Conservation (phyloP, 2,797 vertebrate genomes). For the Schizopygopsis malacanthus region DNA sequence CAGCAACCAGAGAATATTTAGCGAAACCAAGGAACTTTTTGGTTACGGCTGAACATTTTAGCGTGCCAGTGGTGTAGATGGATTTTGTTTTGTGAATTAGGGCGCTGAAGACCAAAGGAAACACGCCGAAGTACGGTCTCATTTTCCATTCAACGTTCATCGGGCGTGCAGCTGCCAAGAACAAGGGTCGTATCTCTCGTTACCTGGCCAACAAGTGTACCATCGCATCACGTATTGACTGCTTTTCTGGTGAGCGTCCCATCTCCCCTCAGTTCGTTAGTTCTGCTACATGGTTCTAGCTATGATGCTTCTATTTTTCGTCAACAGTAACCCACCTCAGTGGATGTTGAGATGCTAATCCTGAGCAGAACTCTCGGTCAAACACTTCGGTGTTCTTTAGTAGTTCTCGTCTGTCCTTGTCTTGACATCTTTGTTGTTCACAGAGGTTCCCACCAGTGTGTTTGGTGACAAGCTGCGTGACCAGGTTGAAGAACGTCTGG, state of each 20-base stretch:
- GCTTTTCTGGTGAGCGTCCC: slow-evolving; percentile 87
- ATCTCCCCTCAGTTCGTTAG: not conserved
- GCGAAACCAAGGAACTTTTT: not conserved
- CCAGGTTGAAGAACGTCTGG: slow-evolving; percentile 93
- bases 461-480: slow-evolving; percentile 92
- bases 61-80: not conserved
- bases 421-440: not conserved
- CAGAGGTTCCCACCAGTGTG: slow-evolving; percentile 91
- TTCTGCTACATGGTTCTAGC: slow-evolving; percentile 66
- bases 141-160: slow-evolving; percentile 99
- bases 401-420: rapidly evolving
- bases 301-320: slow-evolving; percentile 96
- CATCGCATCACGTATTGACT: slow-evolving; percentile 95
- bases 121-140: slow-evolving; percentile 96
- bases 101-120: slow-evolving; percentile 93
- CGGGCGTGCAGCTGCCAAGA: slow-evolving; percentile 93
- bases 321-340: slow-evolving; percentile 91
- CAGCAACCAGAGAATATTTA: not conserved
- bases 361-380: slow-evolving; percentile 84
- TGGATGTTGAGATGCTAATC: slow-evolving; percentile 76
- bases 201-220: slow-evolving; percentile 98
- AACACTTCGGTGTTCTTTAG: rapidly evolving
- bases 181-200: slow-evolving; percentile 96
- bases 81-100: slow-evolving; percentile 68
- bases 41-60: not conserved